phyloP scores from a whole-genome alignment of 2,797 vertebrate species.

The Apogon talboti region DNA sequence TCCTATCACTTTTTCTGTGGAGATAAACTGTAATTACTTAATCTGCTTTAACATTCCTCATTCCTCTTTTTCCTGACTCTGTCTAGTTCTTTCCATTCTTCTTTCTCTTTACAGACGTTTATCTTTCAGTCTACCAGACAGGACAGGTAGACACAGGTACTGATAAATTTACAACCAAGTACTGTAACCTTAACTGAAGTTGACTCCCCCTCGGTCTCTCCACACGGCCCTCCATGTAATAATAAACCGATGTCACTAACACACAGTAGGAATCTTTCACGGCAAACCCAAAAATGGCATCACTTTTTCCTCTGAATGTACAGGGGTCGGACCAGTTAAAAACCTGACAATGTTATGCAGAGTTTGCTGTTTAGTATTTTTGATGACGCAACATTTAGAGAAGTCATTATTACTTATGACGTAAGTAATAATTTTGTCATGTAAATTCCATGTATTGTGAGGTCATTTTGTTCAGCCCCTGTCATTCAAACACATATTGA shows the following conservation, averaged over 20 bases:
- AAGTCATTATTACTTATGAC: not conserved
- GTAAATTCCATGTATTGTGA: not conserved
- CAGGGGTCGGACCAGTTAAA: not conserved
- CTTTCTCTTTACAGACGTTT: slow-evolving; percentile 99
- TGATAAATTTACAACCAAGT: slow-evolving; percentile 87
- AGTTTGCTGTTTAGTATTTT: not conserved
- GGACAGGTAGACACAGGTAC: slow-evolving; percentile 99
- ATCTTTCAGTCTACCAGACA: slow-evolving; percentile 99
- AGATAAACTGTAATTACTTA: slow-evolving; percentile 86
- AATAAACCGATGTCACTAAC: slow-evolving; percentile 90
- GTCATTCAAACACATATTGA: not conserved
- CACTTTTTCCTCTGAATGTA: slow-evolving; percentile 12
- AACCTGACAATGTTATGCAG: not conserved
- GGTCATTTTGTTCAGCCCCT: slow-evolving; percentile 11
- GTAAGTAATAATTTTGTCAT: slow-evolving; percentile 5
- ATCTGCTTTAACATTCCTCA: slow-evolving; percentile 90
- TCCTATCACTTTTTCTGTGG: slow-evolving; percentile 79
- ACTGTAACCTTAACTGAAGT: slow-evolving; percentile 74
- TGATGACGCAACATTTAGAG: not conserved
- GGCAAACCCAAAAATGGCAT: slow-evolving; percentile 88
- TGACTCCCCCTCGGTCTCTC: slow-evolving; percentile 60
- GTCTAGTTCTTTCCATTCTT: slow-evolving; percentile 99
- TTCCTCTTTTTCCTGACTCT: slow-evolving; percentile 95
- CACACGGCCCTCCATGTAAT: slow-evolving; percentile 85
- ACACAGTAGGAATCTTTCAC: slow-evolving; percentile 84